A percentile compares a stretch with the other conserved stretches of the same genome.
These are phyloP conservation scores for Nomada fucata DNA, from an alignment of 2,888 invertebrate species.

Conservation along the genomic window DNA sequence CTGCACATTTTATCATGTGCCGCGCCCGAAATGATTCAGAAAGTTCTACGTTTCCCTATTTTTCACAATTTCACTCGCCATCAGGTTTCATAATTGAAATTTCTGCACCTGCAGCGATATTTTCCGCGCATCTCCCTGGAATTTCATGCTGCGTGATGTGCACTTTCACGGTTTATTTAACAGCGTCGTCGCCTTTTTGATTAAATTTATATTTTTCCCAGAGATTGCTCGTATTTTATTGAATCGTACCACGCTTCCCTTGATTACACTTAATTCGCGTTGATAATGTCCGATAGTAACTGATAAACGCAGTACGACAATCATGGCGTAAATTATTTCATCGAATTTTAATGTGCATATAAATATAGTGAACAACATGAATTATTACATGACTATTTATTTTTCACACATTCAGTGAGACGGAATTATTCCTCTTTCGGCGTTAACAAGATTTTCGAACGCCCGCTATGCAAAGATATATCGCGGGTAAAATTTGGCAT, in stretches of 20 bases:
- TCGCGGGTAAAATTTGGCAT: background rate
- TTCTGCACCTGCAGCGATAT: background rate
- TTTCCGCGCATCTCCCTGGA: constrained; percentile 2
- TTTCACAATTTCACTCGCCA: background rate
- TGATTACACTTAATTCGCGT: constrained; percentile 2
- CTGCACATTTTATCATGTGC: background rate
- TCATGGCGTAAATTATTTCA: background rate
- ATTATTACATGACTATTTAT: background rate
- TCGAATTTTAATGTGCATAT: background rate
- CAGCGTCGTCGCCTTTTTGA: background rate
- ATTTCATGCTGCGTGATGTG: constrained; percentile 23
- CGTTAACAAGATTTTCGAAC: no score
- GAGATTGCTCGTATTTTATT: constrained; percentile 10
- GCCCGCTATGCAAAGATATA: no score
- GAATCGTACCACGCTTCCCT: constrained; percentile 23
- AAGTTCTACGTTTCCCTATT: background rate
- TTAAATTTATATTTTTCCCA: constrained; percentile 18
- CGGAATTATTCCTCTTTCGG: no score
- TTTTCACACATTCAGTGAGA: no score
- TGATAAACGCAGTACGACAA: no score
- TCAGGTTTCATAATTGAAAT: background rate
- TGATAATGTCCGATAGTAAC: constrained; percentile 7
- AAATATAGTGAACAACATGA: background rate
- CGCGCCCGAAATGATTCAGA: background rate
- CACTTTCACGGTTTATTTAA: constrained; percentile 50